A percentile compares a stretch with the other conserved stretches of the same genome.
These are phyloP conservation scores for Villa cingulata DNA, from an alignment of 2,888 invertebrate species.

Conservation along the genomic window DNA sequence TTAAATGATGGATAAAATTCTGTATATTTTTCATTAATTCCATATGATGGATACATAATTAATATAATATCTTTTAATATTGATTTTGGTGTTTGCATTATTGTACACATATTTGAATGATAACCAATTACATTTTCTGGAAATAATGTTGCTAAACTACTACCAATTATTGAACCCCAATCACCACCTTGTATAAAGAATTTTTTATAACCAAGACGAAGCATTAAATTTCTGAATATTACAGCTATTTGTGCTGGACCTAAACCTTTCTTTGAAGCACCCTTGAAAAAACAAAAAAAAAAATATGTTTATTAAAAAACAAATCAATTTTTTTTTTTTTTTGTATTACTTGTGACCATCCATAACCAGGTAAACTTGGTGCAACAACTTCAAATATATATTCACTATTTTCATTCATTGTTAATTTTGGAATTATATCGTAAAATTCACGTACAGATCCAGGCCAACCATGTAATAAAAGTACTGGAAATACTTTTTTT, in stretches of 20 bases:
- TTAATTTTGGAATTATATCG: conserved; percentile 56
- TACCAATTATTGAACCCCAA: conserved; percentile 53
- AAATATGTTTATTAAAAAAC: not conserved
- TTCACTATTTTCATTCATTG: conserved; percentile 35
- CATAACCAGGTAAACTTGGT: conserved; percentile 39
- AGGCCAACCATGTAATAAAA: conserved; percentile 78
- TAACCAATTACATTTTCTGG: conserved; percentile 40
- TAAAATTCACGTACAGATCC: conserved; percentile 78
- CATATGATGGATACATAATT: conserved; percentile 39
- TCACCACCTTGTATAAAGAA: conserved; percentile 60
- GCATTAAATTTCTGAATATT: conserved; percentile 47
- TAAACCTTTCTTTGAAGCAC: conserved; percentile 43
- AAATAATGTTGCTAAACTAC: conserved; percentile 43
- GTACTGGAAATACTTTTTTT: conserved; percentile 30
- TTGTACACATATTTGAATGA: conserved; percentile 45
- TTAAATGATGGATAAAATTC: conserved; percentile 30
- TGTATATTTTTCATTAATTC: conserved; percentile 38
- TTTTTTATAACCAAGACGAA: conserved; percentile 42
- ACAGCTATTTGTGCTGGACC: conserved; percentile 39
- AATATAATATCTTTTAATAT: conserved; percentile 32
- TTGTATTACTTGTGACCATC: conserved; percentile 30
- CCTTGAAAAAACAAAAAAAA: conserved; percentile 21
- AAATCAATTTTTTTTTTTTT: not conserved
- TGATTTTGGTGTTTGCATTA: conserved; percentile 23
- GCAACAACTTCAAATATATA: conserved; percentile 47